phyloP scores from a whole-genome alignment of 2,888 invertebrate genomes.

The Thera obeliscata region DNA sequence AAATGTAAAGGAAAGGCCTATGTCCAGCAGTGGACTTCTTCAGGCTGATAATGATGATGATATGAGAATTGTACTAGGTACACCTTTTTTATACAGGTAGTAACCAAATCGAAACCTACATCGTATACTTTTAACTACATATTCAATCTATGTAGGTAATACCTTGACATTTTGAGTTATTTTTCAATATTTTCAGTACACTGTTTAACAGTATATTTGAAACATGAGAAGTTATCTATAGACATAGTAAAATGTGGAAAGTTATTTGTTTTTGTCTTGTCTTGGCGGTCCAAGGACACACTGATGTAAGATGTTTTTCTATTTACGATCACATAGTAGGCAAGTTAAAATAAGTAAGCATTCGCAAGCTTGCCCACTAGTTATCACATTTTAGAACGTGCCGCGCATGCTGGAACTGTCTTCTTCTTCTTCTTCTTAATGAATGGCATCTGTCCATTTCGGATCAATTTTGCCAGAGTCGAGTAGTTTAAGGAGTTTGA shows the following conservation, averaged over 20 bases:
- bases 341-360: too few species aligned
- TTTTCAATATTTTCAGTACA: conserved; percentile 16
- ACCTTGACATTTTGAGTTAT: conserved; percentile 18
- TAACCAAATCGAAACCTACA: conserved; percentile 1
- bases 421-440: too few species aligned
- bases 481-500: too few species aligned
- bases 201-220: conserved; percentile 9
- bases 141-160: conserved; percentile 4
- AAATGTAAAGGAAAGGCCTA: neutral
- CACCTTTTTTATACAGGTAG: conserved; percentile 11
- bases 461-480: too few species aligned
- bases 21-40: too few species aligned
- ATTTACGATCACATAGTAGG: neutral
- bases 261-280: conserved; percentile 40
- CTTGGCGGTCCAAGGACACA: conserved; percentile 47
- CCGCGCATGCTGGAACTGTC: too few species aligned
- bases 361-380: too few species aligned
- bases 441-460: too few species aligned
- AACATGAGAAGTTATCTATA: conserved; percentile 6
- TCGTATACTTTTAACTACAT: conserved; percentile 18
- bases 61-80: neutral
- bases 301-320: conserved; percentile 47
- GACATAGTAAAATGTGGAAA: conserved; percentile 30
- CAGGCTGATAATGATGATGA: neutral
- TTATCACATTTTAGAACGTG: too few species aligned